Evolutionary conservation across 2,888 invertebrate genomes (phyloP), one percentile per base, ranked within the genome.

Genomic region (Gibbula magus): DNA sequence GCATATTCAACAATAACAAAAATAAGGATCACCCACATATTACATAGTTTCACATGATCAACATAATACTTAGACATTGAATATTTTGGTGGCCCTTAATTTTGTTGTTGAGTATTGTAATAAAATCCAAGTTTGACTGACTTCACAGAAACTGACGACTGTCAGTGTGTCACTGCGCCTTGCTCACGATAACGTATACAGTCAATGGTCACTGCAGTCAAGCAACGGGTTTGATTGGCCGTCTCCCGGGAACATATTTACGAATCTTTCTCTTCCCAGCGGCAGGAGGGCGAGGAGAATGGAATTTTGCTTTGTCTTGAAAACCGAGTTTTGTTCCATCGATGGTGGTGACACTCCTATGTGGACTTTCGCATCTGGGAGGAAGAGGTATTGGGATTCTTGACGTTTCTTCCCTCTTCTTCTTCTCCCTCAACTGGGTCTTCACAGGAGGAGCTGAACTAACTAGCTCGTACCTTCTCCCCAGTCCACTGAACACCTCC

Each of bases 361-460:
- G 39, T n/a, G 29, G 61, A 25, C 3, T 35, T n/a, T 35, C 32
- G 18, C 18, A 20, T 32, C n/a, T 70, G 0, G 70, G 32, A 32
- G 70, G 35, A 8, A 7, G 8, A 13, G 39, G 32, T n/a, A 20
- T 16, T 1, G 20, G 29, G 39, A 70, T 35, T 70, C 32, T 10
- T 8, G 61, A 29, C 1, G 29, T 25, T 18, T 22, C 61, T 39
- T 39, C 70, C 35, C 20, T 70, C 39, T 39, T 39, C n/a, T 25
- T 70, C 39, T 20, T 70, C 29, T 70, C n/a, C 18, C 39, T 70
- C 32, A 70, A 35, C 39, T 70, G 35, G 20, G 70, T 70, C 32
- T 70, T 32, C 2, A 70, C 70, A n/a, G 70, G 70, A 20, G 70
- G 70, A 32, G 70, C 70, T 39, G 70, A 70, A 39, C 39, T 70